Base-by-base conservation (phyloP, 1,140 invertebrate genomes). In the Bombyx mandarina region DNA sequence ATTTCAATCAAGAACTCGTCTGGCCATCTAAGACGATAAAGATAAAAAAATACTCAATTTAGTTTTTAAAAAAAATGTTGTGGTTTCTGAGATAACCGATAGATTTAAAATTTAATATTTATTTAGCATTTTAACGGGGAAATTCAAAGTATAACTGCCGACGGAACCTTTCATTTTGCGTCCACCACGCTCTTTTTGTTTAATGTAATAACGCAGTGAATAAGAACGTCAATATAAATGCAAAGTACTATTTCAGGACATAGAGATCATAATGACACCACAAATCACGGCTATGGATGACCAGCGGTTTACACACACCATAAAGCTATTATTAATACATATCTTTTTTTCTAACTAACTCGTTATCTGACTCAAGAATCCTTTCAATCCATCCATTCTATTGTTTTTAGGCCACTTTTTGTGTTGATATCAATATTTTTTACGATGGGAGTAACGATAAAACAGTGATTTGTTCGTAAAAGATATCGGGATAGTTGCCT, bases 381-480 rank as follows among this genome's bases (percentile, higher is more conserved):
- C 82, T 85, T 83, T 84, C 81, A 76, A 84, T 84, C 75, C 72
- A 77, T 82, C 77, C 73, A 68, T 73, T 75, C 82, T 81, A 85
- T 86, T 86, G 83, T 86, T 86, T 86, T 85, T 86, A 65, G 73
- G 74, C 68, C 74, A 69, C 75, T 83, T 86, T 86, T 86, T 86
- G 69, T 79, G 65, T 79, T 79, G 81, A 86, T 86, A 84, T 83
- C 77, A 79, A 82, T 84, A 80, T 83, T 86, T 86, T 84, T 84
- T 84, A 75, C 77, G 81, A 86, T 86, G 63, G 69, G 62, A 65
- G 77, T 72, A 70, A 63, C 75, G 83, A 86, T 86, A 86, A 86
- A 84, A 77, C 70, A 75, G 81, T 83, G 83, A 86, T 86, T 86
- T 83, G 83, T 84, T 80, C 81, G 55, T 68, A 77, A 73, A 64